Conservation (phyloP, 2,888 invertebrate genomes). For the Callyntrura sp. region DNA sequence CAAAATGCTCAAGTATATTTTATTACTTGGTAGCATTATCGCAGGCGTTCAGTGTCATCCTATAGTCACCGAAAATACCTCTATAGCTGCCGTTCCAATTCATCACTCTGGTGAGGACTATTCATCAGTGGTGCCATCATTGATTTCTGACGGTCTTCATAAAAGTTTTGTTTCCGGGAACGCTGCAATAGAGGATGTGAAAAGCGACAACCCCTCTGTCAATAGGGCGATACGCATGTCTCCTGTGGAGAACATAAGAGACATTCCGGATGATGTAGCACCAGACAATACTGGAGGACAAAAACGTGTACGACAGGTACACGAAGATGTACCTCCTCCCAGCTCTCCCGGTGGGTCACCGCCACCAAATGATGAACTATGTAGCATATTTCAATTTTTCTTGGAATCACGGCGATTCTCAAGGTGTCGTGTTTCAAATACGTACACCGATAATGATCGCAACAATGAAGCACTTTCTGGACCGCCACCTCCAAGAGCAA, state of each 20-base stretch:
- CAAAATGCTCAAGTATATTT: slow-evolving; percentile 77
- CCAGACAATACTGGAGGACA: slow-evolving; percentile 71
- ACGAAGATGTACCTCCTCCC: slow-evolving; percentile 13
- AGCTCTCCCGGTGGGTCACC: slow-evolving; percentile 35
- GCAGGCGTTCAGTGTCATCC: slow-evolving; percentile 63
- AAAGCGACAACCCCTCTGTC: background rate
- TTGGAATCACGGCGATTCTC: slow-evolving; percentile 76
- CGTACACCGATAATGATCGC: slow-evolving; percentile 45
- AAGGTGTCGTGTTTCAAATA: slow-evolving; percentile 78
- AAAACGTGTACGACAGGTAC: slow-evolving; percentile 76
- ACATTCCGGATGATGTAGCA: slow-evolving; percentile 42
- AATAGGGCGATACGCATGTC: slow-evolving; percentile 40
- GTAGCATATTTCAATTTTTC: slow-evolving; percentile 81
- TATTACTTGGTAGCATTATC: slow-evolving; percentile 49
- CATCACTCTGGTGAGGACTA: slow-evolving; percentile 60
- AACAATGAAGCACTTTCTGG: slow-evolving; percentile 28
- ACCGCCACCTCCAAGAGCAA: slow-evolving; percentile 13
- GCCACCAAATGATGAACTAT: slow-evolving; percentile 73
- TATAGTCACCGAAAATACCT: slow-evolving; percentile 66
- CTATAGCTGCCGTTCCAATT: slow-evolving; percentile 60
- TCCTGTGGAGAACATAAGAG: slow-evolving; percentile 56
- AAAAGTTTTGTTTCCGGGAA: background rate
- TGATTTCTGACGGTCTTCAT: slow-evolving; percentile 19
- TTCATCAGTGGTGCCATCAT: slow-evolving; percentile 35
- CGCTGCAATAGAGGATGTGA: background rate